Base-by-base conservation (phyloP, 2,888 invertebrate genomes). In the Phragmatobia fuliginosa region DNA sequence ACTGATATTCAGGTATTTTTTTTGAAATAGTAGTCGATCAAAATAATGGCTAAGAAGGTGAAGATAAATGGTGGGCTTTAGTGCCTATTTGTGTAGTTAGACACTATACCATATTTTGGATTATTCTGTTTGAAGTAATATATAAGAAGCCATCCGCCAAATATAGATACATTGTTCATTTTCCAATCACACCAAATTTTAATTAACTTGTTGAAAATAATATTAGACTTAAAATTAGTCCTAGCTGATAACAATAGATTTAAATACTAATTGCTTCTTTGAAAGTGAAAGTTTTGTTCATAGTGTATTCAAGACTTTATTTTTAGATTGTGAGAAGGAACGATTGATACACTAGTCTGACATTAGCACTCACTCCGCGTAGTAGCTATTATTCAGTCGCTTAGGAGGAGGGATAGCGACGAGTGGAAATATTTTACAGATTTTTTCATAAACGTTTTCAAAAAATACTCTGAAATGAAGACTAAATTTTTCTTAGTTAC, bases 351-450 rank as follows among this genome's bases (percentile, higher is more conserved):
- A 38, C n/a, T 38, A 25, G 36, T 32, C 45, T 45, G 4, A 45
- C 5, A 62, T 45, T 62, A 32, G 2, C 62, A 45, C 62, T 7
- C 62, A 62, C 21, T 45, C 10, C 32, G 62, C 62, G 62, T 62
- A 45, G 45, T 62, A 45, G 21, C 45, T 62, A 62, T 62, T 62
- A 62, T 11, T 62, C 62, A 45, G 45, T 45, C 32, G 62, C n/a
- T n/a, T 14, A 62, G 8, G 28, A 36, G 18, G 38, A 25, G 28
- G 62, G 38, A 28, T 14, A 28, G 38, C 38, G 38, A 41, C 6
- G 8, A 38, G 41, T 16, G 25, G 28, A 1, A 36, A 61, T 11
- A 41, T 62, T 28, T 28, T 14, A 28, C 28, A 18, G 28, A 62
- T 36, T 28, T 62, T 7, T 62, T 25, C 2, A 56, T 25, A 56